Evolutionary conservation across 2,113 vertebrate species (phyloP).

Genomic region (Myiagra hebetior): DNA sequence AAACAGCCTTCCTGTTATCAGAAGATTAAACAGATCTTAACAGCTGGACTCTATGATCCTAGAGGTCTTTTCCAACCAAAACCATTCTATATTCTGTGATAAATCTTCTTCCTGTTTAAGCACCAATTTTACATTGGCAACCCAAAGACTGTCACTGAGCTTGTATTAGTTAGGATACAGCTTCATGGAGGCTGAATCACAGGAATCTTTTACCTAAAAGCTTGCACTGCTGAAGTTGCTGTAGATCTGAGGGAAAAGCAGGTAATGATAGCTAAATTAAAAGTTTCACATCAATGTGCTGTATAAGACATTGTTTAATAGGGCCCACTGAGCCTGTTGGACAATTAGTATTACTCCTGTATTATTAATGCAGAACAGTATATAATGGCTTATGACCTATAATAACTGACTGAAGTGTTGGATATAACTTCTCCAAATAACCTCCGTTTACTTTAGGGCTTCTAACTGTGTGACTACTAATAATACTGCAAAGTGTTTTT

Average conservation of each 20-base stretch:
- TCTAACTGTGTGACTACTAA: neutral
- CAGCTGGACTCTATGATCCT: neutral
- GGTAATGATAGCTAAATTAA: neutral
- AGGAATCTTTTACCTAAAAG: neutral
- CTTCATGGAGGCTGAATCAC: neutral
- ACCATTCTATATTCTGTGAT: neutral
- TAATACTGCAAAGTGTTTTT: neutral
- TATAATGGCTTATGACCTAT: constrained; percentile 20
- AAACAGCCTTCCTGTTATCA: neutral
- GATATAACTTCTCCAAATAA: constrained; percentile 23
- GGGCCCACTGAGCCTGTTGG: constrained; percentile 2
- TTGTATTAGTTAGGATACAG: neutral
- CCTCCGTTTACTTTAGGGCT: neutral
- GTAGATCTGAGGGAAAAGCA: neutral
- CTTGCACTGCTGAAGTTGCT: neutral
- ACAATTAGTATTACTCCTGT: constrained; percentile 44
- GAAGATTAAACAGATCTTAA: neutral
- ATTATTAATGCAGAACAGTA: constrained; percentile 52
- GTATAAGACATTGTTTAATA: constrained; percentile 28
- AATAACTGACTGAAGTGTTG: constrained; percentile 20
- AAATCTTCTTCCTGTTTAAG: neutral
- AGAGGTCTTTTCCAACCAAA: neutral
- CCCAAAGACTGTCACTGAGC: neutral
- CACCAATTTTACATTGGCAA: neutral
- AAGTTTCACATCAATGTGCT: constrained; percentile 18